These are phyloP conservation scores for Apamea monoglypha DNA, from an alignment of 2,888 invertebrate species.

Conservation along the genomic window DNA sequence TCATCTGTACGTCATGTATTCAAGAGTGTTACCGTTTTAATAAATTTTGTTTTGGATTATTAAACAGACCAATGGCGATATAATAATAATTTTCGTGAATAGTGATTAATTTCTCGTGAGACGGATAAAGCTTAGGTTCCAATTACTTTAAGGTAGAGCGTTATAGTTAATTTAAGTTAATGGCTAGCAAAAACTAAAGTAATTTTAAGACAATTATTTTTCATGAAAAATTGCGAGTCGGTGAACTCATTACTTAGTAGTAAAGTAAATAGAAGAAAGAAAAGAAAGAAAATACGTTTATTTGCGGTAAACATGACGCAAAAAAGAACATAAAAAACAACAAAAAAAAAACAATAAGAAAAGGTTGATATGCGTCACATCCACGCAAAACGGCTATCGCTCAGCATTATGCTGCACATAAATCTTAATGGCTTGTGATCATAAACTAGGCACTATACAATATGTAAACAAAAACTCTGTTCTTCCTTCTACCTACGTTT, in stretches of 20 bases:
- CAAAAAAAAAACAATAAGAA: no score
- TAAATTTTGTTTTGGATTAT: slow-evolving; percentile 63
- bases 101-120: slow-evolving; percentile 32
- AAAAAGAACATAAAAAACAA: no score
- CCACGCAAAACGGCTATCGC: no score
- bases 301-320: no score
- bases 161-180: neutral
- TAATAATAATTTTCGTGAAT: slow-evolving; percentile 65
- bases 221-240: neutral
- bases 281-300: no score
- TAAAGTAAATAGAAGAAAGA: no score
- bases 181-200: neutral
- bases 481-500: no score
- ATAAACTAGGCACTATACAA: neutral
- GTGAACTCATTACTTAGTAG: neutral
- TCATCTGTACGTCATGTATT: slow-evolving; percentile 18
- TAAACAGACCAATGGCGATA: slow-evolving; percentile 51
- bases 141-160: neutral
- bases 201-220: neutral
- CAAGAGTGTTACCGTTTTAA: slow-evolving; percentile 29
- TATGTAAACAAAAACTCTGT: no score
- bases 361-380: no score
- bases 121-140: neutral
- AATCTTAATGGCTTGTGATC: neutral
- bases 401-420: no score